Evolutionary conservation across 2,888 invertebrate species (phyloP), one percentile per base, ranked within the genome.

Genomic region (Tenodera sinensis): DNA sequence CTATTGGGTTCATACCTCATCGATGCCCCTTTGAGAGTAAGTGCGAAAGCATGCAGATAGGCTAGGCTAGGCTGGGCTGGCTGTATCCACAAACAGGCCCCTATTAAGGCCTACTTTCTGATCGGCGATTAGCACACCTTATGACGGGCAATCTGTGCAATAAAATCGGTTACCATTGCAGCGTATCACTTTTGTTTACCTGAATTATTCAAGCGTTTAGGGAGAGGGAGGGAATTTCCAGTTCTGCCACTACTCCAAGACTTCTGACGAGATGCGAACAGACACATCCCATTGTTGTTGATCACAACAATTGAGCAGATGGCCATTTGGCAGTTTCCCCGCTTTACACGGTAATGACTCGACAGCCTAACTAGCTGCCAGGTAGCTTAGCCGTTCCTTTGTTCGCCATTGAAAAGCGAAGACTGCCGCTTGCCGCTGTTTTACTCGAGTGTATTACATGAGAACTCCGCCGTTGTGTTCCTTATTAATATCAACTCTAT

Each of bases 311-410:
- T 47, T 47, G 85, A 84, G 85, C 47, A 85, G 85, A 85, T 85
- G 85, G 54, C 34, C 85, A 85, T 28, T 85, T 85, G 85, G n/a
- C 85, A 85, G 85, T 85, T 84, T 85, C 47, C 34, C 85, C 54
- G 54, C 54, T 54, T 54, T 54, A 54, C 54, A 54, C 54, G 54
- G 54, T 54, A 54, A 54, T 54, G 54, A 54, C 34, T 54, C 14
- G 54, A 15, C 54, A 15, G 54, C 14, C 12, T 54, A 54, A 54
- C 54, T 54, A 54, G 54, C 54, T 54, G 25, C 54, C 54, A 71
- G 54, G 20, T 71, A 71, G 20, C 20, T 15, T 20, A 15, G 4
- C 6, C 14, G 14, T 54, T 25, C 54, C 54, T 71, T 71, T 71
- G 54, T 71, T 71, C 54, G 25, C 54, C 54, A 71, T 54, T 54